Evolutionary conservation across 2,113 vertebrate species (phyloP), one percentile per base, ranked within the genome.

Genomic region (Leuciscus idus): DNA sequence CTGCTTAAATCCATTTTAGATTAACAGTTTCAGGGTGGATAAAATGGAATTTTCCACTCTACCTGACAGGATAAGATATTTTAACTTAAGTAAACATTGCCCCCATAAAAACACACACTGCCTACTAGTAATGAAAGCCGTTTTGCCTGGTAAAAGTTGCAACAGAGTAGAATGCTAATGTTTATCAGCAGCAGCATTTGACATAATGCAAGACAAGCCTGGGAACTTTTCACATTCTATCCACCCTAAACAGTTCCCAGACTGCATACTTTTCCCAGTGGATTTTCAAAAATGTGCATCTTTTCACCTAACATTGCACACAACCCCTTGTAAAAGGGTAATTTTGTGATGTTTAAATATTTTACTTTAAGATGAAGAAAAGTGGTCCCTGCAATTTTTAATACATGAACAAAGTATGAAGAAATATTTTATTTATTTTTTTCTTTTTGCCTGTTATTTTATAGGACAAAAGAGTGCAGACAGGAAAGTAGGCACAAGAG

Each of bases 31-130:
- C 1, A 62, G 11, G 15, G 79, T 76, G 46, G 57, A 36, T 39
- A 15, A 62, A 75, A 46, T 73, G 28, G 50, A 59, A 72, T 78
- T 79, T 78, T 84, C 26, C 73, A 87, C 5, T 84, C 28, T 76
- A 46, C 10, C 50, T 62, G 36, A 15, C 3, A 39, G 43, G 73
- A 17, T 55, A 73, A 43, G 4, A 78, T 2, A 26, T 59, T 43
- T 70, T 17, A 66, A 50, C 33, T 12, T 15, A 13, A 59, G 76
- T 78, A 78, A 78, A 78, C 52, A 78, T 78, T 59, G 39, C 21
- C 57, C 33, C 3, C 13, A 64, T 81, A 17, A 64, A 81, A 39
- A 28, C 36, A 81, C 13, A 62, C 19, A 62, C 13, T 33, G 33
- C 59, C 21, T 43, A 46, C 21, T 26, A 46, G 57, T 11, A 59